phyloP scores from a whole-genome alignment of 2,888 invertebrate genomes.

The Eristalinus aeneus region DNA sequence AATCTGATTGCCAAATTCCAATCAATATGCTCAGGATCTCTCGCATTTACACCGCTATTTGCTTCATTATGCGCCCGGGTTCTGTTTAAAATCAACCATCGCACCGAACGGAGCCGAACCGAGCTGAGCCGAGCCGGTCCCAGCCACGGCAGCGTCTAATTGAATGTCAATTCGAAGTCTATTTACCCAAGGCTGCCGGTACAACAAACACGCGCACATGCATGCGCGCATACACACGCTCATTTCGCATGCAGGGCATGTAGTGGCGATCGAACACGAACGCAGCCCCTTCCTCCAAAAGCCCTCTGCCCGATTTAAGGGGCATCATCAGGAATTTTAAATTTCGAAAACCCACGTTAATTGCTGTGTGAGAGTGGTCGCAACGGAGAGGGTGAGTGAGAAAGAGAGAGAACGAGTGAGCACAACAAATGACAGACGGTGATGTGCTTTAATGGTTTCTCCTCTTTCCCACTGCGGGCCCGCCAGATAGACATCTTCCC shows the following conservation, averaged over 20 bases:
- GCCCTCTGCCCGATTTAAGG: background rate
- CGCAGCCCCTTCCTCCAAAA: background rate
- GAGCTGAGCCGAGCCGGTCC: background rate
- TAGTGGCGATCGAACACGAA: conserved; percentile 36
- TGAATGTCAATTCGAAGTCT: conserved; percentile 68
- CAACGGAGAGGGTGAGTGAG: background rate
- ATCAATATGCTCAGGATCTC: conserved; percentile 58
- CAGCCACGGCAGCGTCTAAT: conserved; percentile 38
- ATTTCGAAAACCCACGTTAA: conserved; percentile 55
- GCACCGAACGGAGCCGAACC: too few species aligned
- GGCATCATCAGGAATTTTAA: conserved; percentile 36
- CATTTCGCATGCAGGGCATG: conserved; percentile 63
- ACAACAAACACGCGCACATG: background rate
- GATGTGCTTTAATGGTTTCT: background rate
- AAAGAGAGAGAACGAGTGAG: background rate
- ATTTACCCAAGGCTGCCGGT: conserved; percentile 58
- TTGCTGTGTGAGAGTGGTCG: conserved; percentile 53
- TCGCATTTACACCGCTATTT: conserved; percentile 62
- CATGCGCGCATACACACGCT: background rate
- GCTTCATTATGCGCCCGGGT: conserved; percentile 55
- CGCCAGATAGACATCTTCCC: conserved; percentile 32
- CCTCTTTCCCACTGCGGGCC: background rate
- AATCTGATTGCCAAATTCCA: conserved; percentile 44
- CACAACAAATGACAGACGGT: background rate
- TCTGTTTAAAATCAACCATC: conserved; percentile 54